phyloP scores from a whole-genome alignment of 2,797 vertebrate genomes.

The Agapornis canus region DNA sequence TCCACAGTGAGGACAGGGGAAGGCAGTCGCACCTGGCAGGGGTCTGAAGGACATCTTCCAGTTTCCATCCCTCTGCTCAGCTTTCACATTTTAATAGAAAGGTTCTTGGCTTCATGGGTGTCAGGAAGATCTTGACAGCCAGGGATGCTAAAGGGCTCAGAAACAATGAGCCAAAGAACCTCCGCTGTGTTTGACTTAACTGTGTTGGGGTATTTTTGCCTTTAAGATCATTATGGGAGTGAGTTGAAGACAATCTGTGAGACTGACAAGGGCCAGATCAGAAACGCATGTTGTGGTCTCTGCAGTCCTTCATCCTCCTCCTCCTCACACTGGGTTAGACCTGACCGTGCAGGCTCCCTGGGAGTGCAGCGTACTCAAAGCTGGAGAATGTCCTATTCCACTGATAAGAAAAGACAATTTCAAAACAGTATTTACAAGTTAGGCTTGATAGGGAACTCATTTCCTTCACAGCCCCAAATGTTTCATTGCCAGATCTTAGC shows the following conservation, averaged over 20 bases:
- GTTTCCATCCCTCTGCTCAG: not conserved
- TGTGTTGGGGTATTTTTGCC: not conserved
- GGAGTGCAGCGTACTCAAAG: not conserved
- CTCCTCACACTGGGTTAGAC: not conserved
- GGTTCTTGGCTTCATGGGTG: not conserved
- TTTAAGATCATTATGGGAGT: not conserved
- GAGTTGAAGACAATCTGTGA: not conserved
- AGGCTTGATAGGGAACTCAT: not conserved
- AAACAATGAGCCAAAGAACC: not conserved
- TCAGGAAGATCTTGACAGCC: not conserved
- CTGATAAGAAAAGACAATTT: not conserved
- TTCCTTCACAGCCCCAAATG: not conserved
- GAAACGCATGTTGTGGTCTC: not conserved
- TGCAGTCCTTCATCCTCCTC: not conserved
- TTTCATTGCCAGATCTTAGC: not conserved
- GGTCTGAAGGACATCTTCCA: not conserved
- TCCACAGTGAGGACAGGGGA: accelerated
- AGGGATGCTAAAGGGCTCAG: not conserved
- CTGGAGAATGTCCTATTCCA: not conserved
- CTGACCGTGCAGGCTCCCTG: not conserved
- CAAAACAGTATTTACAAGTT: not conserved
- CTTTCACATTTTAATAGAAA: not conserved
- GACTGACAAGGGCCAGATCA: not conserved
- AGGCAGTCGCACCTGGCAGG: not conserved
- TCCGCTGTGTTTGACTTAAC: not conserved